Evolutionary conservation across 2,888 invertebrate species (phyloP).

Genomic region (Phyto melanocephala): DNA sequence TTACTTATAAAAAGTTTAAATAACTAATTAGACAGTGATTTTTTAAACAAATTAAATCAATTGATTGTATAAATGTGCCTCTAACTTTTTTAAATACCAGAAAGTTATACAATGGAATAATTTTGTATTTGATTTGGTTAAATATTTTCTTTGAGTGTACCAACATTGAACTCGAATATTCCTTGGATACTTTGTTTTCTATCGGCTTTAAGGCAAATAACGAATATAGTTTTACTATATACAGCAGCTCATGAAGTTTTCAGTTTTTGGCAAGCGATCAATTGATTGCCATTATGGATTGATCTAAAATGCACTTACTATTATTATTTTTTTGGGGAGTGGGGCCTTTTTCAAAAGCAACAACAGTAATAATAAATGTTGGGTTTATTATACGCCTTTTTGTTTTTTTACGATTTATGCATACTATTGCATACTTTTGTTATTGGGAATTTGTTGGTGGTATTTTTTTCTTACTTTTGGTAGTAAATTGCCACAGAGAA

Average conservation of each 20-base stretch:
- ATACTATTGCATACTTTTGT: conserved; percentile 25
- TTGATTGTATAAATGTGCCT: too few species aligned
- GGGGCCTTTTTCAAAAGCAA: conserved; percentile 35
- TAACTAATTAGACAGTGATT: too few species aligned
- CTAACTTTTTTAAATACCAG: too few species aligned
- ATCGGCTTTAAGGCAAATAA: conserved; percentile 37
- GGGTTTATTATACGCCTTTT: conserved; percentile 45
- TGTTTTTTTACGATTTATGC: conserved; percentile 15
- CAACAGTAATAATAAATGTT: conserved; percentile 46
- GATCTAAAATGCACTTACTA: conserved; percentile 50
- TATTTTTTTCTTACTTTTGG: conserved; percentile 42
- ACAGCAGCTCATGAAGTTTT: conserved; percentile 48
- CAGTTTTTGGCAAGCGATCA: conserved; percentile 55
- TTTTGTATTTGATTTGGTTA: too few species aligned
- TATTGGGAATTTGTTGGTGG: conserved; percentile 55
- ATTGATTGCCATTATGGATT: conserved; percentile 60
- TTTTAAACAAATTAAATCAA: too few species aligned
- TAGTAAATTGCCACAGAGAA: conserved; percentile 29
- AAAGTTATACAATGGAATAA: too few species aligned
- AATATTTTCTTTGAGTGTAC: conserved; percentile 31
- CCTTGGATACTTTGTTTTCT: conserved; percentile 3
- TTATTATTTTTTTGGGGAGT: conserved; percentile 49
- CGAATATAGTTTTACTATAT: conserved; percentile 30
- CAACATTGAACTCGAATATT: conserved; percentile 54
- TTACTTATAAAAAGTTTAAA: too few species aligned